These are phyloP conservation scores for Heliconius hortense DNA, from an alignment of 2,888 invertebrate genomes.

Conservation along the genomic window DNA sequence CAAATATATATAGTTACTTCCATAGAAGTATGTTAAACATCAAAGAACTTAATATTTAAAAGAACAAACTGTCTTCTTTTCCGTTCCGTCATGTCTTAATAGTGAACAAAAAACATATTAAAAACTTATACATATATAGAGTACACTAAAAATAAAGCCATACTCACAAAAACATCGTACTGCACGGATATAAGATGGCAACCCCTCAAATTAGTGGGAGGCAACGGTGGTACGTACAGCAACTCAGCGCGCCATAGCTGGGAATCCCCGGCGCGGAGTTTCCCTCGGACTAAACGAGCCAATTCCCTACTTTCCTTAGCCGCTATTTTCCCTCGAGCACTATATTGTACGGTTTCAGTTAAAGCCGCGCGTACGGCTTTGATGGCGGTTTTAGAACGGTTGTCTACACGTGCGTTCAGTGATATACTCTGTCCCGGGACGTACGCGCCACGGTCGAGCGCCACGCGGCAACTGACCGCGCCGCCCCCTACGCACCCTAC, in stretches of 20 bases:
- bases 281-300: constrained; percentile 79
- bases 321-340: constrained; percentile 91
- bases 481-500: constrained; percentile 95
- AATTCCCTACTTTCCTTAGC: constrained; percentile 93
- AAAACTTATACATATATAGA: not conserved
- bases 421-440: constrained; percentile 96
- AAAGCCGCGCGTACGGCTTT: constrained; percentile 92
- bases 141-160: not conserved
- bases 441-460: constrained; percentile 95
- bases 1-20: too few relatives aligned
- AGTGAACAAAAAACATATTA: not conserved
- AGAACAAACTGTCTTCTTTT: too few relatives aligned
- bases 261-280: constrained; percentile 89
- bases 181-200: constrained; percentile 96
- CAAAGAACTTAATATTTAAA: too few relatives aligned
- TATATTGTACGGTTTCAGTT: constrained; percentile 91
- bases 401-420: constrained; percentile 91
- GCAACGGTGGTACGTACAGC: constrained; percentile 95
- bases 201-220: constrained; percentile 95
- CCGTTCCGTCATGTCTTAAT: too few relatives aligned
- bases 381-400: constrained; percentile 92
- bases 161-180: constrained; percentile 95
- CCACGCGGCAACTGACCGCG: constrained; percentile 91
- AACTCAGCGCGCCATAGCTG: constrained; percentile 94
- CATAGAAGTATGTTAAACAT: too few relatives aligned